Evolutionary conservation across 2,113 vertebrate species (phyloP), one percentile per base, ranked within the genome.

Genomic region (Equus przewalskii): DNA sequence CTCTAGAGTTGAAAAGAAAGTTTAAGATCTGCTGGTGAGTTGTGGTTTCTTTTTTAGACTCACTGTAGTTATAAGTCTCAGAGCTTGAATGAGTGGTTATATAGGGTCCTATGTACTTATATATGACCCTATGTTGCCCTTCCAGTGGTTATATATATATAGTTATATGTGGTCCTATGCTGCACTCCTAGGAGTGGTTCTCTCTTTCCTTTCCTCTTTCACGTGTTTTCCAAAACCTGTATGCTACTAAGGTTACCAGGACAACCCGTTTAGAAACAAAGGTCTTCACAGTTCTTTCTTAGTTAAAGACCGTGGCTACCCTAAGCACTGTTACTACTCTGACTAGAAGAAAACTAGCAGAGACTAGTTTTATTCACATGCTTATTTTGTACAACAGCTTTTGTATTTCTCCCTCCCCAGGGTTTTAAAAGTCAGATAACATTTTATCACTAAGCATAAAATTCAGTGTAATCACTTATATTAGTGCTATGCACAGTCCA

Each of bases 361-460:
- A 76, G 28, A 54, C 78, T 82, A 36, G 30, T 75, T 82, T 89
- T 81, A 89, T 94, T 94, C 44, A 81, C n/a, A 15, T 76, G 26
- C 65, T 67, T 89, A 49, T 89, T 89, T 95, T 93, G 18, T 82
- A 18, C 26, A 41, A 24, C 26, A 93, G 84, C 54, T 83, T 81
- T 93, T 92, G 14, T 82, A 69, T 76, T 89, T 96, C 76, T 76
- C 10, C 51, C 49, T 76, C 36, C 69, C 89, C 58, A 88, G 49
- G 4, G 19, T 88, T 91, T 89, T 83, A 75, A 65, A 88, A 86
- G 22, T 30, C 36, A 67, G 56, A 75, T 65, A 81, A 76, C 51
- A 67, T 88, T 88, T 67, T 92, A 36, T 82, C 51, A 92, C 36
- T 73, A 70, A 82, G 30, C 26, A 82, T 92, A 92, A 81, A 73